phyloP scores from a whole-genome alignment of 2,888 invertebrate species.

The Pammene fasciana region DNA sequence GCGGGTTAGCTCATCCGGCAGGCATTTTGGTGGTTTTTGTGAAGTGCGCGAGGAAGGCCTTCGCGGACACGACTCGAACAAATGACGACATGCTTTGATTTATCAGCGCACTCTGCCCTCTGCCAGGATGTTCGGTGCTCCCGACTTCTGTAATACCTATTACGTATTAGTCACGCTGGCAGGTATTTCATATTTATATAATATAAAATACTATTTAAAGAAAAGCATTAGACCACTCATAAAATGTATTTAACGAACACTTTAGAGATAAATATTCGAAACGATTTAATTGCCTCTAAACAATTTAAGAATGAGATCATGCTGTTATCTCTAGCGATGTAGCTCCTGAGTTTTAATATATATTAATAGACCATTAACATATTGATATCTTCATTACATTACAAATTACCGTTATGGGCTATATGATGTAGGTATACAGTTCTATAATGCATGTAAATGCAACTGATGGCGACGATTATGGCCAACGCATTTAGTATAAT shows the following conservation, averaged over 20 bases:
- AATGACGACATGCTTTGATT: conserved; percentile 71
- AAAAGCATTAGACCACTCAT: background rate
- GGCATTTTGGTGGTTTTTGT: conserved; percentile 81
- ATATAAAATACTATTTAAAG: background rate
- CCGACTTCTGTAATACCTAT: conserved; percentile 2
- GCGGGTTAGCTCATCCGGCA: conserved; percentile 81
- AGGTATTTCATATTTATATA: background rate
- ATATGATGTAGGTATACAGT: conserved; percentile 4
- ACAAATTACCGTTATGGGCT: conserved; percentile 30
- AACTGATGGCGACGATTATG: conserved; percentile 25
- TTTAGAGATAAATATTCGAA: background rate
- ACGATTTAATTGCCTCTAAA: background rate
- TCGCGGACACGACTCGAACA: conserved; percentile 72
- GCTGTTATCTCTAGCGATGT: background rate
- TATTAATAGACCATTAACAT: conserved; percentile 23
- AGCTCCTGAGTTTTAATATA: conserved; percentile 15
- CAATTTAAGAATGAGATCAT: conserved; percentile 4
- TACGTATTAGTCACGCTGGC: background rate
- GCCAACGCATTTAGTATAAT: conserved; percentile 19
- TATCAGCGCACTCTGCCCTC: conserved; percentile 43
- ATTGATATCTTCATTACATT: conserved; percentile 32
- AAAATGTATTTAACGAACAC: background rate
- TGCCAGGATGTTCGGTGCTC: conserved; percentile 28
- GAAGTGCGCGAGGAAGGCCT: conserved; percentile 74
- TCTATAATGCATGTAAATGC: conserved; percentile 30